Evolutionary conservation across 2,888 invertebrate genomes (phyloP).

Genomic region (Synergus umbraculus): DNA sequence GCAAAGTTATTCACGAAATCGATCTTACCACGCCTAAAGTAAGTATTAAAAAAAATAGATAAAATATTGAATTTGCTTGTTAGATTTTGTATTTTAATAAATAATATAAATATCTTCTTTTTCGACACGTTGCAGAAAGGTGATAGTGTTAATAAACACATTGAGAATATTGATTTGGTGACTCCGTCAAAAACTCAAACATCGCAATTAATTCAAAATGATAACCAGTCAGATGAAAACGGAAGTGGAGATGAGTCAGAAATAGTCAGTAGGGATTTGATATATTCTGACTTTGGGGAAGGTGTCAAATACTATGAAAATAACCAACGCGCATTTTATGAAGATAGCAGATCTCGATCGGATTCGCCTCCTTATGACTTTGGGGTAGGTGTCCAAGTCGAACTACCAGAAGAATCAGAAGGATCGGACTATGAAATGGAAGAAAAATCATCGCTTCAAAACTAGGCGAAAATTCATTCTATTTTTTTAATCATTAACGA

Average conservation of each 20-base stretch:
- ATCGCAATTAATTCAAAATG: constrained; percentile 54
- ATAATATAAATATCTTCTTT: not conserved
- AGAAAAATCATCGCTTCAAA: constrained; percentile 50
- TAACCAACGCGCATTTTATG: no score
- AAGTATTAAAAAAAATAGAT: constrained; percentile 38
- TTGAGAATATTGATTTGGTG: constrained; percentile 63
- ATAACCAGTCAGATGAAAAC: constrained; percentile 53
- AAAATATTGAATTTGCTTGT: not conserved
- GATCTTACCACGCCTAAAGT: constrained; percentile 60
- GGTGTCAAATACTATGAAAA: no score
- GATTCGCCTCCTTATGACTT: no score
- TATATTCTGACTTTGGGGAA: no score
- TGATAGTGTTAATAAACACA: not conserved
- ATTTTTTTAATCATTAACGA: constrained; percentile 6
- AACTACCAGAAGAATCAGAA: no score
- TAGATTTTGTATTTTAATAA: not conserved
- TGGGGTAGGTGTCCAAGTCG: no score
- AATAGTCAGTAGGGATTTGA: no score
- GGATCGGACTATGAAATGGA: constrained; percentile 55
- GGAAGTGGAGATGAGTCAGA: no score
- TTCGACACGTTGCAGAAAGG: constrained; percentile 17
- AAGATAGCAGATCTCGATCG: no score
- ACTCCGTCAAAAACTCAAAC: constrained; percentile 57
- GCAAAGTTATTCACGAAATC: constrained; percentile 54
- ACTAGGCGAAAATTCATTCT: not conserved